Conservation (phyloP, 2,797 vertebrate species). For the Propithecus deckenii region DNA sequence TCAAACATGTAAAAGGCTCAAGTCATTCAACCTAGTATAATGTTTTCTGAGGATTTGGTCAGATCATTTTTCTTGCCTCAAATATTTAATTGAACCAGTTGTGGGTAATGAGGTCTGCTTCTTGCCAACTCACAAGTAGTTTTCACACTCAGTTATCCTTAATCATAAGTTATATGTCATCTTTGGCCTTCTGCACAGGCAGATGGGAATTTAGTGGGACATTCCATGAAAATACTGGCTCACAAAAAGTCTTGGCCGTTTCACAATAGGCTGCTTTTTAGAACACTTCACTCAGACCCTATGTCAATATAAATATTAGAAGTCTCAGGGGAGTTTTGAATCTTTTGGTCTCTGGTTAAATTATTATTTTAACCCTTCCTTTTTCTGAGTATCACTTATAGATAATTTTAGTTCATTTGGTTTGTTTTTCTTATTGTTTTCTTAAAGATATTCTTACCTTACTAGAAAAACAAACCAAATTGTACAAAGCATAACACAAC, state of each 20-base stretch:
- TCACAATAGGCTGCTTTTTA: background rate
- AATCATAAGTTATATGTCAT: conserved; percentile 43
- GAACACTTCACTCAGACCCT: background rate
- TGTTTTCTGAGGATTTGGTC: conserved; percentile 49
- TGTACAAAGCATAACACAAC: background rate
- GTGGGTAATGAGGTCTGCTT: conserved; percentile 40
- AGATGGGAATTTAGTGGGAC: background rate
- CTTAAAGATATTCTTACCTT: background rate
- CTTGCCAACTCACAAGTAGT: conserved; percentile 38
- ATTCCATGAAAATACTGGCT: background rate
- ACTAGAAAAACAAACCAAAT: background rate
- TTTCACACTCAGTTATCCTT: conserved; percentile 42
- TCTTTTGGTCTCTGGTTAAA: background rate
- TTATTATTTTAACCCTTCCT: background rate
- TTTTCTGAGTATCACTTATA: background rate
- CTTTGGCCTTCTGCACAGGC: background rate
- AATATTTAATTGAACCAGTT: conserved; percentile 64
- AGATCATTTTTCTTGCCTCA: conserved; percentile 59
- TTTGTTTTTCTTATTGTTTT: conserved; percentile 32
- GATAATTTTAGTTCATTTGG: conserved; percentile 7
- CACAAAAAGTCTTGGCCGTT: background rate
- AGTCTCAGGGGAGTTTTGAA: background rate
- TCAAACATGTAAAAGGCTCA: conserved; percentile 47
- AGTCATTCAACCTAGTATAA: background rate
- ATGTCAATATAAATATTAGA: background rate